These are phyloP conservation scores for Ciconia boyciana DNA, from an alignment of 2,113 vertebrate species.

Conservation along the genomic window DNA sequence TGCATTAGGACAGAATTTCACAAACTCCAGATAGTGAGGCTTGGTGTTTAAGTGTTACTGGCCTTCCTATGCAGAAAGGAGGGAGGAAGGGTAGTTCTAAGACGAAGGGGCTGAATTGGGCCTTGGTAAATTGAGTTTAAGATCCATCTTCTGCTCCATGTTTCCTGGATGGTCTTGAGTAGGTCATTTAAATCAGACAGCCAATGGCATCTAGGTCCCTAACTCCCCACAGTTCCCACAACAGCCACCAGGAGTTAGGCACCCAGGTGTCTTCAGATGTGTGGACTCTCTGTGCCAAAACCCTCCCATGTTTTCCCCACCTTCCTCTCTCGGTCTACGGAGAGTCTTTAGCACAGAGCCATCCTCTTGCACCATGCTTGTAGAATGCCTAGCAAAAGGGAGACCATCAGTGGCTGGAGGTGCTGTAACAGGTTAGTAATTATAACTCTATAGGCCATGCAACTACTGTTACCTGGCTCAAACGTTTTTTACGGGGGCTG, in stretches of 20 bases:
- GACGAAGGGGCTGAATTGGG: neutral
- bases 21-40: neutral
- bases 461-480: neutral
- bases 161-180: neutral
- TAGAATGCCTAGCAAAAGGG: neutral
- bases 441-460: neutral
- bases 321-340: neutral
- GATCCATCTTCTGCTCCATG: neutral
- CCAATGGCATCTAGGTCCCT: neutral
- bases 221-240: neutral
- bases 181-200: neutral
- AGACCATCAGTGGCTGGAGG: neutral
- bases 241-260: neutral
- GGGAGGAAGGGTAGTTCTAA: neutral
- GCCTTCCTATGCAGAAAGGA: neutral
- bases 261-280: neutral
- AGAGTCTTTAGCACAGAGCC: neutral
- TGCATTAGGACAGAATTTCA: neutral
- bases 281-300: neutral
- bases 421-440: neutral
- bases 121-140: neutral
- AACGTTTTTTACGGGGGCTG: neutral
- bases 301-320: accelerated
- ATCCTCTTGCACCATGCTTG: neutral
- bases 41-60: neutral